Evolutionary conservation across 2,113 vertebrate species (phyloP).

Genomic region (Protobothrops flavoviridis): DNA sequence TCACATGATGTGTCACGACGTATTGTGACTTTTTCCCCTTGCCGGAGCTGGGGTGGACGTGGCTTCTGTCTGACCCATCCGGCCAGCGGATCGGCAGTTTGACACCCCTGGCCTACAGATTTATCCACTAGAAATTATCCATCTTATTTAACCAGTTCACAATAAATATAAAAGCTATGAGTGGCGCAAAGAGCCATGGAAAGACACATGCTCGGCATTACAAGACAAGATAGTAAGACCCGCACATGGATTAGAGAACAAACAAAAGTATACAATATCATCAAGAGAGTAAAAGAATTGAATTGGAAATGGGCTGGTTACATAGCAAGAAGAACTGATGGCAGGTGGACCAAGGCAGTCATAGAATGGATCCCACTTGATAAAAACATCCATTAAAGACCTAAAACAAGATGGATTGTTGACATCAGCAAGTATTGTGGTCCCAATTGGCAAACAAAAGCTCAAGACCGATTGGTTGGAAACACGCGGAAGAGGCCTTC

Average conservation of each 20-base stretch:
- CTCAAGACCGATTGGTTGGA: background rate
- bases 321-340: background rate
- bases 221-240: background rate
- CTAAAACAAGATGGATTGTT: background rate
- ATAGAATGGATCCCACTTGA: background rate
- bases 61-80: too few relatives aligned
- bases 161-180: background rate
- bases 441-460: background rate
- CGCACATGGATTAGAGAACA: background rate
- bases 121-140: background rate
- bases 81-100: too few relatives aligned
- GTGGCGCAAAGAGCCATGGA: background rate
- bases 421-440: background rate
- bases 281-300: background rate
- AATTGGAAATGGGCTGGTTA: background rate
- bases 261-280: background rate
- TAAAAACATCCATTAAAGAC: background rate
- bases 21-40: too few relatives aligned
- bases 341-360: background rate
- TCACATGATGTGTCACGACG: too few relatives aligned
- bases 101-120: background rate
- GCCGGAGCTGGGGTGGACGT: too few relatives aligned
- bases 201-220: background rate
- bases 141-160: background rate
- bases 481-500: background rate